A percentile compares a stretch with the other conserved stretches of the same genome.
phyloP scores from a whole-genome alignment of 53 echinoderm and acorn worm genomes.

The Pentamera pediparva region DNA sequence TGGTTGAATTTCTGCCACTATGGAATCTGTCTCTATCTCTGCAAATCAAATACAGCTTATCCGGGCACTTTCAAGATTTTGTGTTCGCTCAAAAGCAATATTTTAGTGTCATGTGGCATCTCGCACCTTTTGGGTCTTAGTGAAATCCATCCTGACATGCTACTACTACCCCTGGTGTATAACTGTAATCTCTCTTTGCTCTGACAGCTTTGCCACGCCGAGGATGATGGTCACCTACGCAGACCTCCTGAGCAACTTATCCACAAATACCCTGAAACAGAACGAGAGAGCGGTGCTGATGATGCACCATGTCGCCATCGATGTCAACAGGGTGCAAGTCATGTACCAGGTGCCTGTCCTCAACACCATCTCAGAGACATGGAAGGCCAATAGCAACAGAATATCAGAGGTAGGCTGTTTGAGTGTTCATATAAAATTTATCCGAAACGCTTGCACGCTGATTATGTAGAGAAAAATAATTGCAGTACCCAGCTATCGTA shows the following conservation, averaged over 20 bases:
- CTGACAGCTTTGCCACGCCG: constrained; percentile 49
- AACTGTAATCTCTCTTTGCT: background rate
- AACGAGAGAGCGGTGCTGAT: constrained; percentile 76
- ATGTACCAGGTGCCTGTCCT: constrained; percentile 68
- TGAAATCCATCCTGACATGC: too few species aligned
- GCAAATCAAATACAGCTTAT: too few species aligned
- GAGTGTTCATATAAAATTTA: background rate
- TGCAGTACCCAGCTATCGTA: too few species aligned
- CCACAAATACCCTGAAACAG: constrained; percentile 49
- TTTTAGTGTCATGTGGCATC: too few species aligned
- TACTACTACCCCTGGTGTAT: background rate
- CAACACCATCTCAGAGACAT: constrained; percentile 61
- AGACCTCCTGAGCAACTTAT: constrained; percentile 54
- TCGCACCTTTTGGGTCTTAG: too few species aligned
- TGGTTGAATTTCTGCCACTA: background rate
- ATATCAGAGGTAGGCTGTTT: constrained; percentile 29
- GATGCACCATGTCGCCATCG: constrained; percentile 67
- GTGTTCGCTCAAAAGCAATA: too few species aligned
- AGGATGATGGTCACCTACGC: constrained; percentile 61
- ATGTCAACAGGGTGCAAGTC: constrained; percentile 41
- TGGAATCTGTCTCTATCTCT: too few species aligned
- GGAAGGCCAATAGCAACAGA: constrained; percentile 39
- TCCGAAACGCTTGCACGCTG: too few species aligned
- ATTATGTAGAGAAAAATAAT: background rate
- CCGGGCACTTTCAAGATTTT: too few species aligned